Evolutionary conservation across 1,140 invertebrate genomes (phyloP), one percentile per base, ranked within the genome.

Genomic region (Pogonomyrmex californicus): DNA sequence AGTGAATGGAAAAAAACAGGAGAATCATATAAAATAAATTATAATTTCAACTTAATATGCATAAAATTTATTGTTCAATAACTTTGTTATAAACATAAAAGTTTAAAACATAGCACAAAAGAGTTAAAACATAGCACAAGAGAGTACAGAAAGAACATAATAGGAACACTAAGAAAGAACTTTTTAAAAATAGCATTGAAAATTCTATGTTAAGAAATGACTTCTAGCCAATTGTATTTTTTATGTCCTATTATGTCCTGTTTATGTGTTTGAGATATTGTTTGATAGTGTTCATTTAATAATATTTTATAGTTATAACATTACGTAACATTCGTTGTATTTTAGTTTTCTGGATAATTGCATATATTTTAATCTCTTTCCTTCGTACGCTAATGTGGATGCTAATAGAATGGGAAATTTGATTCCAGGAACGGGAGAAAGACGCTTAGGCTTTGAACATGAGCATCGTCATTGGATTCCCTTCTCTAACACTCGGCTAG

Each of bases 401-500:
- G 23, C 41, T 63, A 77, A 77, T 47, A 49, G n/a, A 76, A 44
- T 23, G 56, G 9, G n/a, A 77, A 63, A 77, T 63, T 23, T 77
- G 30, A 77, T 77, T 77, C 30, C 63, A 77, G 75, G 23, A 60
- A 60, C 3, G 63, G 4, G 73, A 60, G n/a, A 54, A 58, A 33
- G 38, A 60, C 6, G 38, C 38, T 77, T 30, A 30, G 54, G 23
- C 73, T 60, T 41, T 36, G 38, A 30, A 36, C 41, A 63, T 5
- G 23, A 62, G 17, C 23, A 77, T 77, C 30, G 56, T 41, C n/a
- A 23, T 23, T 47, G 75, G 56, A 63, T 47, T 62, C 58, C 56
- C 56, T 30, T 76, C 75, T 77, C 56, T 30, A 47, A 62, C 12
- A 56, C 71, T 75, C 4, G 56, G 41, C 75, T 63, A 30, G 56